Conservation (phyloP, 1,140 invertebrate genomes). For the Bilobella aurantiaca region DNA sequence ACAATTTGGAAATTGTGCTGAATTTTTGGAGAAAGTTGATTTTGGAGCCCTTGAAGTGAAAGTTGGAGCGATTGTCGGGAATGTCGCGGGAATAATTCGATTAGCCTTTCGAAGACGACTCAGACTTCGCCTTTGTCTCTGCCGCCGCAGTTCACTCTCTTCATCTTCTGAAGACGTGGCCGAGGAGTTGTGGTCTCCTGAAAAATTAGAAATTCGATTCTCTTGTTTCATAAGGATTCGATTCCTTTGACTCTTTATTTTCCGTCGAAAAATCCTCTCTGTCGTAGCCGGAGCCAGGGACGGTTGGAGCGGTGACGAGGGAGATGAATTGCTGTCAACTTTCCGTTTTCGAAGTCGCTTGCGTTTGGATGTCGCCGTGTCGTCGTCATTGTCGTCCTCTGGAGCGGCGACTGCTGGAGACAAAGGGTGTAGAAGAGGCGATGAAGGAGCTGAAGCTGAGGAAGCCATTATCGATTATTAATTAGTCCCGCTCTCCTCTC, state of each 20-base stretch:
- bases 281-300: neutral
- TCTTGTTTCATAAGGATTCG: neutral
- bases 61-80: no score
- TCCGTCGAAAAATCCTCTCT: neutral
- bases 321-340: neutral
- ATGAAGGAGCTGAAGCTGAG: conserved; percentile 21
- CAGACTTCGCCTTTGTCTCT: neutral
- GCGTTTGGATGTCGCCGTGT: neutral
- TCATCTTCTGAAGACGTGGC: neutral
- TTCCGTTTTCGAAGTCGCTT: neutral
- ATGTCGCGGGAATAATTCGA: neutral
- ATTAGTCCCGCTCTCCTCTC: conserved; percentile 24
- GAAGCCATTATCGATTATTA: conserved; percentile 35
- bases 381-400: neutral
- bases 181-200: neutral
- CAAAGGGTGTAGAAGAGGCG: conserved; percentile 10
- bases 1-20: no score
- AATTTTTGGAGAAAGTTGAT: neutral
- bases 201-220: conserved; percentile 4
- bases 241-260: neutral
- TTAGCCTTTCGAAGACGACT: neutral
- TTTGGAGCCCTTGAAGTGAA: no score
- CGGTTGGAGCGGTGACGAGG: neutral
- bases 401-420: no score
- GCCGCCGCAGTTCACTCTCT: neutral